Conservation (phyloP, 2,113 vertebrate genomes). For the Colius striatus region DNA sequence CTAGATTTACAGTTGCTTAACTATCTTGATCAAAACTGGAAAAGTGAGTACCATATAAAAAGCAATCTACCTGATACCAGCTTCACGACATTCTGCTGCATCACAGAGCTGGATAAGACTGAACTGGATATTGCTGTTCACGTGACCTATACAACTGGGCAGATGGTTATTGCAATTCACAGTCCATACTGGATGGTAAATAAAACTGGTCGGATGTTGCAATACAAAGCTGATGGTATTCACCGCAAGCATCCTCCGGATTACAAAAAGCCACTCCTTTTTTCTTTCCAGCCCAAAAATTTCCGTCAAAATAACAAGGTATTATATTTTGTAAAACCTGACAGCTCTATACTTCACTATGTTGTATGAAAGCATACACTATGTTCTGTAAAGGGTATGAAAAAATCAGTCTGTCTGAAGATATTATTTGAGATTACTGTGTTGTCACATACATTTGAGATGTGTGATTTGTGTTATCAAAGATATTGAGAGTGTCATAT, state of each 20-base stretch:
- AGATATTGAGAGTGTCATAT: not conserved
- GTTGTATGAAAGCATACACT: not conserved
- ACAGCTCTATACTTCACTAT: not conserved
- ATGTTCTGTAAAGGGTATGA: not conserved
- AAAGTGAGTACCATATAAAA: constrained; percentile 81
- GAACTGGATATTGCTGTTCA: constrained; percentile 93
- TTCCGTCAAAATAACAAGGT: constrained; percentile 97
- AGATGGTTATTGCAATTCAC: constrained; percentile 86
- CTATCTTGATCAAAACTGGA: constrained; percentile 93
- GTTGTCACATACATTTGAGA: not conserved
- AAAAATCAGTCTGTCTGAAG: not conserved
- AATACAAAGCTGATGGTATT: constrained; percentile 97
- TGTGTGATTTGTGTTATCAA: not conserved
- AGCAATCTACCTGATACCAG: constrained; percentile 88
- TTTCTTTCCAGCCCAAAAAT: constrained; percentile 94
- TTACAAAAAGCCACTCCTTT: constrained; percentile 92
- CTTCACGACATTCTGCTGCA: constrained; percentile 88
- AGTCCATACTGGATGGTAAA: constrained; percentile 99
- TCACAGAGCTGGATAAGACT: constrained; percentile 77
- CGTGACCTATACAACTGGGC: constrained; percentile 85
- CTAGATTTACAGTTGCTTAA: constrained; percentile 84
- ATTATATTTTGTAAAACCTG: not conserved
- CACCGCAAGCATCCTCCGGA: constrained; percentile 94
- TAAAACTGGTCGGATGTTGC: constrained; percentile 91
- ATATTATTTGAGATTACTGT: not conserved